phyloP scores from a whole-genome alignment of 2,797 vertebrate species.

The Dryobates pubescens region DNA sequence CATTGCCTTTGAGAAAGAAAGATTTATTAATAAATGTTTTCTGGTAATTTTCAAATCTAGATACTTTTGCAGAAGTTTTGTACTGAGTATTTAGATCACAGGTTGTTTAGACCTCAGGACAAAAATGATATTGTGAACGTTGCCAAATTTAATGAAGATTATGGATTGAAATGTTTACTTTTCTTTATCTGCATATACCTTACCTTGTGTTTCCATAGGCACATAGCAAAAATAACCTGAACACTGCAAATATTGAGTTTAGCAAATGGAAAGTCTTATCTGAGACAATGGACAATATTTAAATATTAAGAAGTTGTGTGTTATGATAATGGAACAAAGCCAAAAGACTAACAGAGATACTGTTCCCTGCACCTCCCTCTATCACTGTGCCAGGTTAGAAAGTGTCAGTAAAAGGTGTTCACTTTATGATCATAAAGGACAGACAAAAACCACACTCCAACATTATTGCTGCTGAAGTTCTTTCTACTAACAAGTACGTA shows the following conservation, averaged over 20 bases:
- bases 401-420: neutral
- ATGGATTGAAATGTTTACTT: neutral
- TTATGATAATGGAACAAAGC: conserved; percentile 1
- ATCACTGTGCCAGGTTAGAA: neutral
- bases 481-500: neutral
- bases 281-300: neutral
- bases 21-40: neutral
- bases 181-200: neutral
- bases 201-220: neutral
- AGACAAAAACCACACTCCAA: neutral
- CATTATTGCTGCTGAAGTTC: neutral
- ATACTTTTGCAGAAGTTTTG: neutral
- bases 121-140: neutral
- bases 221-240: neutral
- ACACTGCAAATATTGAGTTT: conserved; percentile 1
- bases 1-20: neutral
- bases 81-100: neutral
- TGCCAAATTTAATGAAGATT: neutral
- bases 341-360: neutral
- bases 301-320: neutral
- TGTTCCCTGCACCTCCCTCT: neutral
- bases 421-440: neutral
- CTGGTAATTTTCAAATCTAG: neutral
- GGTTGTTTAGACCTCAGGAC: neutral
- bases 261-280: conserved; percentile 30